phyloP scores from a whole-genome alignment of 2,113 vertebrate species.

The Orthochromis indermauri region DNA sequence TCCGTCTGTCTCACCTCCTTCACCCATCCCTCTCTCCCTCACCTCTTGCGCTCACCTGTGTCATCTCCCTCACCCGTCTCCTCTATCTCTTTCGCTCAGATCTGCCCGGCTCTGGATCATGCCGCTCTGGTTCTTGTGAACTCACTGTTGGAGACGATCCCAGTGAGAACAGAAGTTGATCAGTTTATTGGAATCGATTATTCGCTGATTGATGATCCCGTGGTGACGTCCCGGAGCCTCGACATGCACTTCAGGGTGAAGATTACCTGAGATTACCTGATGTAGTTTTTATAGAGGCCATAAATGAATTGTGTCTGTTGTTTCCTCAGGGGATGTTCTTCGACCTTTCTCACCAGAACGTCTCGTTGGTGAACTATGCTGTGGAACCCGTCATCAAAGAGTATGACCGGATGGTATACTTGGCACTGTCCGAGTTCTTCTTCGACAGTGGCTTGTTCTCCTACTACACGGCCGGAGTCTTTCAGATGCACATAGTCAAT shows the following conservation, averaged over 20 bases:
- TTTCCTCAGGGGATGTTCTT: slow-evolving; percentile 86
- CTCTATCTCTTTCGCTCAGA: slow-evolving; percentile 63
- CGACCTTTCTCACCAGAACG: slow-evolving; percentile 57
- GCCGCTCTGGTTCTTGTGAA: slow-evolving; percentile 84
- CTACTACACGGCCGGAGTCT: slow-evolving; percentile 79
- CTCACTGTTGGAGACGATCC: slow-evolving; percentile 83
- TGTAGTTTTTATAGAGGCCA: neutral
- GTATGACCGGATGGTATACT: slow-evolving; percentile 86
- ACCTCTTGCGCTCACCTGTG: neutral
- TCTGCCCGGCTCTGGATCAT: slow-evolving; percentile 84
- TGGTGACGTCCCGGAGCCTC: slow-evolving; percentile 71
- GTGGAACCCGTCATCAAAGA: slow-evolving; percentile 78
- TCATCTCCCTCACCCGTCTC: slow-evolving; percentile 12
- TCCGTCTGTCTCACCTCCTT: neutral
- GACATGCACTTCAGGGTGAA: slow-evolving; percentile 89
- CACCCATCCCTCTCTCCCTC: neutral
- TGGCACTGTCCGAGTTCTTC: slow-evolving; percentile 90
- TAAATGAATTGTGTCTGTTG: neutral
- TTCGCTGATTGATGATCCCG: slow-evolving; percentile 82
- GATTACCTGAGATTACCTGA: neutral
- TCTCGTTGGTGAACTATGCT: slow-evolving; percentile 72
- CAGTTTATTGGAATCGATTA: slow-evolving; percentile 86
- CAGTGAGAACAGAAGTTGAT: slow-evolving; percentile 83
- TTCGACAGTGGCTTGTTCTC: slow-evolving; percentile 88
- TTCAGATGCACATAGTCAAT: slow-evolving; percentile 75